phyloP scores from a whole-genome alignment of 2,888 invertebrate species.

The Caenorhabditis zanzibari region DNA sequence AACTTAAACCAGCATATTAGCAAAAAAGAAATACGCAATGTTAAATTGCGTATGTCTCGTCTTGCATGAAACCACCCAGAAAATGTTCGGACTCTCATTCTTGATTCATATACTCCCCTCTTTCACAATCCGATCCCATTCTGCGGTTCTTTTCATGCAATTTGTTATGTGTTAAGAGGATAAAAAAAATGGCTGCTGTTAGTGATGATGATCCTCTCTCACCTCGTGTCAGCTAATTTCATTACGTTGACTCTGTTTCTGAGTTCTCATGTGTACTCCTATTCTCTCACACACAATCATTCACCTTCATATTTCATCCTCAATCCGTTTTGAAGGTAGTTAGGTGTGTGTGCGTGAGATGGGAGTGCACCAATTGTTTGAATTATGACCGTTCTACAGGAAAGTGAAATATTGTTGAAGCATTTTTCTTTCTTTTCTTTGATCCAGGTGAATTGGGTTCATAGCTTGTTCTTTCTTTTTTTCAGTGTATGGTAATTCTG shows the following conservation, averaged over 20 bases:
- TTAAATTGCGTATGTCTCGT: constrained; percentile 10
- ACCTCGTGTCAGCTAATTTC: constrained; percentile 54
- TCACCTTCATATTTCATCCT: constrained; percentile 54
- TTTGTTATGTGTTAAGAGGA: constrained; percentile 31
- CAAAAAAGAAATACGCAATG: constrained; percentile 1
- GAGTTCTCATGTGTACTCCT: constrained; percentile 23
- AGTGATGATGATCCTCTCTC: constrained; percentile 24
- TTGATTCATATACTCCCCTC: constrained; percentile 2
- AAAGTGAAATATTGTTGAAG: constrained; percentile 52
- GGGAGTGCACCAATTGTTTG: constrained; percentile 59
- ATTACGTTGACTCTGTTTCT: constrained; percentile 40
- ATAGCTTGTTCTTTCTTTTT: background rate
- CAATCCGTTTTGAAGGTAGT: constrained; percentile 33
- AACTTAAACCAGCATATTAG: constrained; percentile 47
- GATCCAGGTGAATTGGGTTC: background rate
- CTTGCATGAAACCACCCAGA: constrained; percentile 52
- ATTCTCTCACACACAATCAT: constrained; percentile 45
- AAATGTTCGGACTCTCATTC: constrained; percentile 31
- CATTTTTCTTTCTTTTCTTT: background rate
- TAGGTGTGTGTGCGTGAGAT: constrained; percentile 24
- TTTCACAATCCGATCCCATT: background rate
- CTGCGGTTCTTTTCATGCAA: constrained; percentile 20
- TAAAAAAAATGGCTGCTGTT: constrained; percentile 20
- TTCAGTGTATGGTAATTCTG: background rate
- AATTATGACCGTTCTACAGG: constrained; percentile 60